phyloP scores from a whole-genome alignment of 2,888 invertebrate species.

The Tachina lurida region DNA sequence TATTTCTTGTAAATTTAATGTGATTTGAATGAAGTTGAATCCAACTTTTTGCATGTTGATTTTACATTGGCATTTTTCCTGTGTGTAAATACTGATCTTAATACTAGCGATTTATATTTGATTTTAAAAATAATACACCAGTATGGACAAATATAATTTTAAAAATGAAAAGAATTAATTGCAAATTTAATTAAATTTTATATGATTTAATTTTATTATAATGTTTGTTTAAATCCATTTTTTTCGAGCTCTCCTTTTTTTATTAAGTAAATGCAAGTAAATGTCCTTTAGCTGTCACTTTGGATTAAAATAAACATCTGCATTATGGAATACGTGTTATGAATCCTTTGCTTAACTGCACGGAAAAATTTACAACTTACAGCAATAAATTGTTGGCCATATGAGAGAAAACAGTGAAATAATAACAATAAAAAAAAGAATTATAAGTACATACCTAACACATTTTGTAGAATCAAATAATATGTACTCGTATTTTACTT shows the following conservation, averaged over 20 bases:
- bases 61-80: no score
- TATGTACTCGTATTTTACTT: background rate
- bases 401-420: slow-evolving; percentile 68
- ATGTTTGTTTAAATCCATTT: background rate
- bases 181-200: no score
- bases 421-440: slow-evolving; percentile 64
- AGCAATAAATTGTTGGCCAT: slow-evolving; percentile 76
- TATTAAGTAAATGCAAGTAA: slow-evolving; percentile 39
- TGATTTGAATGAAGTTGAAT: no score
- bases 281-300: slow-evolving; percentile 73
- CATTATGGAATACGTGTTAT: slow-evolving; percentile 76
- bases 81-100: no score
- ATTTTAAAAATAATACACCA: no score
- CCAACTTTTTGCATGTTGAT: no score
- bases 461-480: slow-evolving; percentile 24
- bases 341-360: slow-evolving; percentile 80
- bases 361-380: slow-evolving; percentile 76
- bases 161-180: no score
- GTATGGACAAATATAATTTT: no score
- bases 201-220: background rate
- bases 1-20: no score
- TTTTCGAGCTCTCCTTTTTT: background rate
- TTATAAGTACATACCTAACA: slow-evolving; percentile 52
- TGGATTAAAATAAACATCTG: slow-evolving; percentile 74
- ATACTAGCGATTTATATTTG: no score